phyloP scores from a whole-genome alignment of 1,140 invertebrate genomes.

The Papilio dardanus region DNA sequence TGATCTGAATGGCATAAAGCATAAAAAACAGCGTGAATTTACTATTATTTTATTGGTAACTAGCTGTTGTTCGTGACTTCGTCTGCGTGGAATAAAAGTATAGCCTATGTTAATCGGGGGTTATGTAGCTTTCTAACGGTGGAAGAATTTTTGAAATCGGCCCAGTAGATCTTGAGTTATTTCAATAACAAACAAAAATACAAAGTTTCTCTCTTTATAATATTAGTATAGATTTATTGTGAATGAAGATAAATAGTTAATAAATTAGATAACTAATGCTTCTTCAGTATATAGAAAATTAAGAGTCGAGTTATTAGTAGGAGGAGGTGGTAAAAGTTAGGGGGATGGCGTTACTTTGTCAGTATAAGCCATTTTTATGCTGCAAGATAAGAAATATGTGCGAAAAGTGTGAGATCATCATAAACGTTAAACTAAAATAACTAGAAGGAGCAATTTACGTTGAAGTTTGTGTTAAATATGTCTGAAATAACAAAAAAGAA shows the following conservation, averaged over 20 bases:
- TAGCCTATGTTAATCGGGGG: no score
- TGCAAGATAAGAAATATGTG: conserved; percentile 10
- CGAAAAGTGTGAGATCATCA: conserved; percentile 14
- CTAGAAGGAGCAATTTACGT: neutral
- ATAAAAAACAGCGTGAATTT: no score
- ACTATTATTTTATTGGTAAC: neutral
- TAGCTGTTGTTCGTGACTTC: no score
- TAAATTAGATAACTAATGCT: neutral
- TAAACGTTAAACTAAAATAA: neutral
- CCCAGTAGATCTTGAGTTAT: no score
- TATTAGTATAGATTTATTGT: no score
- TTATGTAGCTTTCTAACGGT: no score
- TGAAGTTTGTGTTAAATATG: neutral
- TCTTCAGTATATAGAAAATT: conserved; percentile 2
- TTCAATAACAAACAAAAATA: no score
- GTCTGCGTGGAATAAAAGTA: no score
- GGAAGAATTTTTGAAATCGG: no score
- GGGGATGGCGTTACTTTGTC: conserved; percentile 8
- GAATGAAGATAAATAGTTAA: neutral
- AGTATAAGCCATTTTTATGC: conserved; percentile 21
- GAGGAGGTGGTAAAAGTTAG: neutral
- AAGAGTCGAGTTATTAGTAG: neutral
- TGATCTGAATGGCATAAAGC: no score
- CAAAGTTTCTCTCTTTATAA: no score
- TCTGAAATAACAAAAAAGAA: neutral